Base-by-base conservation (phyloP, 2,797 vertebrate species). In the Helostoma temminkii region DNA sequence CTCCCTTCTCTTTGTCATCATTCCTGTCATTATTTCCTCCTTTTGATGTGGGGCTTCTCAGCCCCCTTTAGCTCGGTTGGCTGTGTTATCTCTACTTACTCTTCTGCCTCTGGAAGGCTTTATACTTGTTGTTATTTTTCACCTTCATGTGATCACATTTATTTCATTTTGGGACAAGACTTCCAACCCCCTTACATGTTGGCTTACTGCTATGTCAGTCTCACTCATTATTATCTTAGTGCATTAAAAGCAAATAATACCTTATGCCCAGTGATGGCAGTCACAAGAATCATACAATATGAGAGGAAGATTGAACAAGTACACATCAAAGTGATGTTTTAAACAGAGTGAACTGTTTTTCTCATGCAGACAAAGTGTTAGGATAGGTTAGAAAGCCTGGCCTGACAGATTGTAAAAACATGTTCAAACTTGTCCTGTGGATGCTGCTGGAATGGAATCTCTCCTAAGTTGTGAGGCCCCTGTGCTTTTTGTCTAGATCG, bases 21-120 rank as follows among this genome's bases (percentile, higher is more conserved):
- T 93, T 92, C 78, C 90, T 94, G 93, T 94, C 93, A 94, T 95
- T 93, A 94, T 91, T 92, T 86, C 80, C 81, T 88, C 71, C 90
- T 88, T 94, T 94, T 94, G 93, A 94, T 94, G 91, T 94, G 85
- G 89, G 72, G 71, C 83, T 91, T 91, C 88, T 91, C 89, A 85
- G 87, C 80, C 85, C 85, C 92, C 88, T 92, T 93, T 90, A 90
- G 88, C 89, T 87, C 84, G 85, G 85, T 92, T 91, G 76, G 84
- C 83, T 15, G 55, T 87, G 89, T 92, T 92, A 92, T 91, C 88
- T 89, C 46, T 18, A 74, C 76, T 83, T 75, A 80, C 89, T 86
- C 83, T 80, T 81, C 78, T 83, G 80, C 79, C 78, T 91, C 90
- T 92, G 91, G 85, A 93, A 90, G 87, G 88, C 88, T 85, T 90